Evolutionary conservation across 1,140 invertebrate genomes (phyloP).

Genomic region (Drosophila mojavensis): DNA sequence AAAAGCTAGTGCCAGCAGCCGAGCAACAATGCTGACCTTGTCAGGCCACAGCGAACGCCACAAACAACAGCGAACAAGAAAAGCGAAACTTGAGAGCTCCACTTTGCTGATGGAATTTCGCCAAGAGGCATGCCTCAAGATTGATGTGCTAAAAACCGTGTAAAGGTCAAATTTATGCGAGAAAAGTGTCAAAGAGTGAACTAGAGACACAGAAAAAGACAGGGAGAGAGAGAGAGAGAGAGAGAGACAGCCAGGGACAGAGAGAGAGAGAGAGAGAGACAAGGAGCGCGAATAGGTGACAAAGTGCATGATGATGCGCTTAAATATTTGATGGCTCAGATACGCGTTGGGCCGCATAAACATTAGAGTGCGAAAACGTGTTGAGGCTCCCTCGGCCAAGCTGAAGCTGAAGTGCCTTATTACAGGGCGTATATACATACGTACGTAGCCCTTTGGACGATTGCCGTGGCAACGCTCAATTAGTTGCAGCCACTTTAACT

Average conservation of each 20-base stretch:
- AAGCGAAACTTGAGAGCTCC: conserved; percentile 25
- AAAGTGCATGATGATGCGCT: conserved; percentile 70
- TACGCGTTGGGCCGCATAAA: conserved; percentile 50
- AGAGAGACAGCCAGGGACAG: neutral
- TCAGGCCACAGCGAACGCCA: conserved; percentile 23
- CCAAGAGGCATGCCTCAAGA: conserved; percentile 37
- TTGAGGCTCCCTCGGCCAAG: conserved; percentile 33
- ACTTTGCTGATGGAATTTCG: conserved; percentile 70
- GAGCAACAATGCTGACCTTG: conserved; percentile 35
- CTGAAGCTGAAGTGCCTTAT: conserved; percentile 29
- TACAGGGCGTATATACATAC: neutral
- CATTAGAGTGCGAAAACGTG: conserved; percentile 77
- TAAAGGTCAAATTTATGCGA: conserved; percentile 74
- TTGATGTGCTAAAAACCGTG: conserved; percentile 60
- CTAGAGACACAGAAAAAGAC: neutral
- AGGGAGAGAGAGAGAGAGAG: neutral
- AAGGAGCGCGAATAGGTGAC: conserved; percentile 62
- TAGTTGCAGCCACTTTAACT: conserved; percentile 36
- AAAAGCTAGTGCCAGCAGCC: conserved; percentile 25
- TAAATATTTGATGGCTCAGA: conserved; percentile 72
- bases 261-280: neutral
- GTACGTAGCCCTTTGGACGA: conserved; percentile 6
- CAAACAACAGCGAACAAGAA: conserved; percentile 16
- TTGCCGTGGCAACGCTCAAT: conserved; percentile 54
- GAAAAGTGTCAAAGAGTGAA: conserved; percentile 29